Evolutionary conservation across 2,113 vertebrate species (phyloP).

Genomic region (Pogonocichla stellata): DNA sequence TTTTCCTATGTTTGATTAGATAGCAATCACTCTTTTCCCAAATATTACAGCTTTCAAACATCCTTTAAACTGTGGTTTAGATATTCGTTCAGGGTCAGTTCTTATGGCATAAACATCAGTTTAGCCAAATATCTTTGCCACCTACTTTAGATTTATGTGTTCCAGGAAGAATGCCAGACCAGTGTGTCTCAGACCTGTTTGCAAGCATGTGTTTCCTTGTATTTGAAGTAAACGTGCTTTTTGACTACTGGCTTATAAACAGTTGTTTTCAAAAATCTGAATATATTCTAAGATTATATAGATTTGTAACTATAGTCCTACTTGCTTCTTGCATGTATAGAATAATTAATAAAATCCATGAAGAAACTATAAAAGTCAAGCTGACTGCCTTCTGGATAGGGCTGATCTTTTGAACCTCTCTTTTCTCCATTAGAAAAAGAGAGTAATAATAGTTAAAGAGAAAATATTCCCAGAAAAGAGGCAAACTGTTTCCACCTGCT

Average conservation of each 20-base stretch:
- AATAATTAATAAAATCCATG: not conserved
- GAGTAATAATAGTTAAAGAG: not conserved
- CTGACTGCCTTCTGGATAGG: not conserved
- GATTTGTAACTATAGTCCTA: not conserved
- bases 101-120: not conserved
- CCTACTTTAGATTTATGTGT: rapidly evolving
- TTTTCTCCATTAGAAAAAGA: not conserved
- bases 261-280: not conserved
- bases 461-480: not conserved
- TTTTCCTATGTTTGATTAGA: not conserved
- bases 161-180: not conserved
- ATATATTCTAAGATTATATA: not conserved
- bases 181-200: not conserved
- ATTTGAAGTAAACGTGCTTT: not conserved
- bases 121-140: not conserved
- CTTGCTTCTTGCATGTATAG: not conserved
- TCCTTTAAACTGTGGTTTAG: not conserved
- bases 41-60: not conserved
- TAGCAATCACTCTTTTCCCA: not conserved
- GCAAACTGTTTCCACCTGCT: not conserved
- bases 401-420: not conserved
- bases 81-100: not conserved
- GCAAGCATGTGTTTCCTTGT: not conserved
- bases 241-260: not conserved
- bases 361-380: not conserved